These are phyloP conservation scores for Formica selysi DNA, from an alignment of 1,140 invertebrate genomes.

Conservation along the genomic window DNA sequence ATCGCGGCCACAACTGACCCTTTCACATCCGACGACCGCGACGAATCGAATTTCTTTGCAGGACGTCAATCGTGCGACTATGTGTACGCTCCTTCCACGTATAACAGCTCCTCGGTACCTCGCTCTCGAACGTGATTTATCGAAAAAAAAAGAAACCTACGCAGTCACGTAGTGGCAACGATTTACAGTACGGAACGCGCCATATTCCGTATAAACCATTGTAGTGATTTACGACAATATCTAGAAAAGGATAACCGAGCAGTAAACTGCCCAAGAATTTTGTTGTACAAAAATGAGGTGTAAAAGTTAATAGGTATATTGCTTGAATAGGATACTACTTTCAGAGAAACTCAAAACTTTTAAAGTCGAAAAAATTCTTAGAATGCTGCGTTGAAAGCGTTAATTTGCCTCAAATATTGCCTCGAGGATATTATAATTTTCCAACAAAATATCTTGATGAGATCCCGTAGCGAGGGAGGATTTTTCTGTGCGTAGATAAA, in stretches of 20 bases:
- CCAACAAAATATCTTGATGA: not conserved
- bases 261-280: slow-evolving; percentile 16
- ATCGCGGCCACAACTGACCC: slow-evolving; percentile 23
- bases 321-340: not conserved
- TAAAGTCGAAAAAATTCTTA: not conserved
- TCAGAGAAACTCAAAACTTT: not conserved
- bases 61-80: slow-evolving; percentile 35
- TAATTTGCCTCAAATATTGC: slow-evolving; percentile 1
- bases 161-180: slow-evolving; percentile 27
- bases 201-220: slow-evolving; percentile 26
- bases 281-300: not conserved
- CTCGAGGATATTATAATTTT: not conserved
- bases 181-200: slow-evolving; percentile 40
- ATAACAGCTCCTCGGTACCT: slow-evolving; percentile 6
- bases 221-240: slow-evolving; percentile 47
- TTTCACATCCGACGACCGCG: slow-evolving; percentile 34
- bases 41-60: slow-evolving; percentile 55
- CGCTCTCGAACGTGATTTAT: slow-evolving; percentile 68
- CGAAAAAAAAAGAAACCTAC: slow-evolving; percentile 20
- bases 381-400: not conserved
- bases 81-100: slow-evolving; percentile 11
- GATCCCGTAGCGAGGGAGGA: not conserved
- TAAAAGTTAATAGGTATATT: slow-evolving; percentile 12
- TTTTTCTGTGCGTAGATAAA: not conserved
- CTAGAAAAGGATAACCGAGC: slow-evolving; percentile 14